Percentiles rank a stretch among this genome's conserved stretches.
phyloP scores from a whole-genome alignment of 2,113 vertebrate species.

The Scatophagus argus region DNA sequence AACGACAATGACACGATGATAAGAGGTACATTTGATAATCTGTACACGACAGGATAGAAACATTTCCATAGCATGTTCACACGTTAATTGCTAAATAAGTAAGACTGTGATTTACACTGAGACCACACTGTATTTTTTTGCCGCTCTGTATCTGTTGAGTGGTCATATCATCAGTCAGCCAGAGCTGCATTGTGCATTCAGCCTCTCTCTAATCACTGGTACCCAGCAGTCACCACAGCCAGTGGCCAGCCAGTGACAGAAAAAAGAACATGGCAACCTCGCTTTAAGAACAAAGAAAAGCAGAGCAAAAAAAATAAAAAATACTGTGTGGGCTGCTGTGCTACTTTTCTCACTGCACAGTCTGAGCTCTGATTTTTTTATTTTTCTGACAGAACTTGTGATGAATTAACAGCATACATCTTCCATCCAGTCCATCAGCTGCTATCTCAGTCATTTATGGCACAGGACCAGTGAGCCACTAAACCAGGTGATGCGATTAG shows the following conservation, averaged over 20 bases:
- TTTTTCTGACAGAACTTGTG: not conserved
- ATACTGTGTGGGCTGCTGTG: not conserved
- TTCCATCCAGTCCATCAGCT: not conserved
- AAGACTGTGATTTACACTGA: conserved; percentile 2
- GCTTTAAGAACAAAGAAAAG: conserved; percentile 35
- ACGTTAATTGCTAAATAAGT: not conserved
- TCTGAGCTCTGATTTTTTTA: not conserved
- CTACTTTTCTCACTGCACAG: not conserved
- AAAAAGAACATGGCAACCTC: conserved; percentile 48
- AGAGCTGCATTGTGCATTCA: conserved; percentile 66
- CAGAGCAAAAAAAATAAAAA: not conserved
- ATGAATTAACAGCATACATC: conserved; percentile 20
- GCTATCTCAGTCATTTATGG: not conserved
- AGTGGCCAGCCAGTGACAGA: conserved; percentile 56
- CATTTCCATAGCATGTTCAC: not conserved
- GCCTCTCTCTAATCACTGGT: conserved; percentile 63
- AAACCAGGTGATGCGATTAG: not conserved
- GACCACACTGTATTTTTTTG: conserved; percentile 29
- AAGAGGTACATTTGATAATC: not conserved
- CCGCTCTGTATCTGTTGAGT: conserved; percentile 53
- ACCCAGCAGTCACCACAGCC: conserved; percentile 69
- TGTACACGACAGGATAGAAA: not conserved
- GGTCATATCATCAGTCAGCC: conserved; percentile 63
- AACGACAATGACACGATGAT: conserved; percentile 24
- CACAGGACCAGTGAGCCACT: not conserved